phyloP scores from a whole-genome alignment of 1,140 invertebrate genomes.

The Caerostris extrusa region DNA sequence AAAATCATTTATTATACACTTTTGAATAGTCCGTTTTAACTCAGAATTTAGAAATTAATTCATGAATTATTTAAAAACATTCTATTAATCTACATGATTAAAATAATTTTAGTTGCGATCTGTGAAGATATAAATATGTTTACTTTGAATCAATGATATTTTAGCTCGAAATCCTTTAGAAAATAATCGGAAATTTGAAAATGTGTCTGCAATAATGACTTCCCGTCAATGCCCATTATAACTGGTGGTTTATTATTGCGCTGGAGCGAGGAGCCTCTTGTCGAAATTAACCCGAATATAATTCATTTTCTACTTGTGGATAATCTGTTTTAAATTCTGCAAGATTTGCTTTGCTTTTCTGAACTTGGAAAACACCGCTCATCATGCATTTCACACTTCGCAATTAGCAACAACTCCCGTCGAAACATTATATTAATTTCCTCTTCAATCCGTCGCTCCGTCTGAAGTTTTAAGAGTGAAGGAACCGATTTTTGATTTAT shows the following conservation, averaged over 20 bases:
- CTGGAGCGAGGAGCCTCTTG: background rate
- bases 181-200: too few species aligned
- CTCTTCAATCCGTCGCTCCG: constrained; percentile 26
- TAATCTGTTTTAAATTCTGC: constrained; percentile 24
- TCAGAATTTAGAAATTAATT: too few species aligned
- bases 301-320: constrained; percentile 1
- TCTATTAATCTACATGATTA: too few species aligned
- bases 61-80: too few species aligned
- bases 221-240: background rate
- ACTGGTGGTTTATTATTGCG: background rate
- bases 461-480: constrained; percentile 47
- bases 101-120: too few species aligned
- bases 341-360: background rate
- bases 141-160: too few species aligned
- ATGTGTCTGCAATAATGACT: too few species aligned
- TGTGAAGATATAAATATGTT: too few species aligned
- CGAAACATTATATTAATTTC: constrained; percentile 63
- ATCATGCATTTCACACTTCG: background rate
- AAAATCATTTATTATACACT: too few species aligned
- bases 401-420: constrained; percentile 47
- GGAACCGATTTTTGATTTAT: constrained; percentile 69
- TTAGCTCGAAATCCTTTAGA: too few species aligned
- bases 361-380: constrained; percentile 17
- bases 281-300: background rate
- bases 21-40: too few species aligned